Evolutionary conservation across 2,797 vertebrate species (phyloP), one percentile per base, ranked within the genome.

Genomic region (Arctocebus calabarensis): DNA sequence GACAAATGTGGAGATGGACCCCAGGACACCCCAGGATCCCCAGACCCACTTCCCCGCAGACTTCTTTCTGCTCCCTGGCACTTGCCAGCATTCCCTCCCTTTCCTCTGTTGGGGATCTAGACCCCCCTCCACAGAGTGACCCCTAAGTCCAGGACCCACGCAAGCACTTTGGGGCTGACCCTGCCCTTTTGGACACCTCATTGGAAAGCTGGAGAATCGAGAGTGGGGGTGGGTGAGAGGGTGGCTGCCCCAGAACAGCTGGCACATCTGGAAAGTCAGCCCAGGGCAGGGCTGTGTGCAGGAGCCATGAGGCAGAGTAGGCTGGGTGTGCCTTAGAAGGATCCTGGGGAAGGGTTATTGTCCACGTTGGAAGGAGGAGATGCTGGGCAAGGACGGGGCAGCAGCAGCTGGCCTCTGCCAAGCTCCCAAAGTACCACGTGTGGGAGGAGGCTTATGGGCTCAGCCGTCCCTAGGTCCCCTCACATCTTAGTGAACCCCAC

Each of bases 241-340:
- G 66, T 70, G 14, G 48, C 62, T 61, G 64, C 74, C 57, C 43
- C 4, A 61, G 19, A 45, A 5, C 4, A 34, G 32, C 89, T 71
- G 52, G 37, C 64, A 37, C 29, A 0, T n/a, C 68, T 2, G 7
- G 77, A 88, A 59, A 73, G 84, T 27, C 59, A 79, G 45, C 12
- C 32, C 1, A 7, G 34, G 20, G 4, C 1, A 8, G 64, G 82
- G 70, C 0, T 14, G 17, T 29, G 10, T 25, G 12, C 19, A 0
- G n/a, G 19, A 45, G 29, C 45, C 40, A 23, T 0, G 34, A 16
- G 48, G 66, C n/a, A 5, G 19, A 25, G 32, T 1, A 14, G 71
- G 23, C 20, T 43, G 29, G 29, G 73, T 9, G 1, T 14, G 14
- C 23, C 52, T 27, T 64, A 6, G 57, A 55, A 75, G 19, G 52